Evolutionary conservation across 30 jellyfish, hydroid and myxozoan genomes (phyloP).

Genomic region (Aurelia sp.): DNA sequence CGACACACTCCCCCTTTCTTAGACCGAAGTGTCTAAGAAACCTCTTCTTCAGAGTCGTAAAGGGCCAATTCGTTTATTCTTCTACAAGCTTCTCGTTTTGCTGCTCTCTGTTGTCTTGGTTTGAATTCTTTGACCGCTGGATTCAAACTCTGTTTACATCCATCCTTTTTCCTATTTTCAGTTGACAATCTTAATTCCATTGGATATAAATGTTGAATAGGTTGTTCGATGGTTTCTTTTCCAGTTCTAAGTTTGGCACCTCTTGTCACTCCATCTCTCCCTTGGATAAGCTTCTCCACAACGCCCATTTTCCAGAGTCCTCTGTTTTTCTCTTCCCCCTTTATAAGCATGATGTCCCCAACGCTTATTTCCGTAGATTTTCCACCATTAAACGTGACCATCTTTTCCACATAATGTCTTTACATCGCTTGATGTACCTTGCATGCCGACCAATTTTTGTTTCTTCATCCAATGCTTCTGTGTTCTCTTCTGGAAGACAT

Average conservation of each 20-base stretch:
- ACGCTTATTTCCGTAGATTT: neutral
- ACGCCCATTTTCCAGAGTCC: conserved; percentile 11
- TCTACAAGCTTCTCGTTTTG: neutral
- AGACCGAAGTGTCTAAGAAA: no score
- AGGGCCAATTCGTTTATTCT: no score
- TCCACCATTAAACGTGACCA: neutral
- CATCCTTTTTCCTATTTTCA: neutral
- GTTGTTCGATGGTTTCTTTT: neutral
- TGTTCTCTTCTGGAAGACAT: neutral
- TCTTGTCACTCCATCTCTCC: neutral
- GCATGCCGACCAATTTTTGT: neutral
- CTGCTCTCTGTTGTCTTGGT: neutral
- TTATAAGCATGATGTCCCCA: conserved; percentile 8
- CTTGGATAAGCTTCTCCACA: neutral
- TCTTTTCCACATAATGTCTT: conserved; percentile 48
- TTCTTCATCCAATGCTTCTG: neutral
- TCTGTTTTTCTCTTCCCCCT: neutral
- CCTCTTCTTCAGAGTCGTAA: no score
- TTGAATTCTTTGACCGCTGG: neutral
- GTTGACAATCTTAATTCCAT: neutral
- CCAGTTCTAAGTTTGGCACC: neutral
- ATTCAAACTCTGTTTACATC: neutral
- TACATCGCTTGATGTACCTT: neutral
- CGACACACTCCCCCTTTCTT: no score
- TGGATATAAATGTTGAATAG: conserved; percentile 1